These are phyloP conservation scores for Nasalis larvatus DNA, from an alignment of 2,113 vertebrate genomes.

Conservation along the genomic window DNA sequence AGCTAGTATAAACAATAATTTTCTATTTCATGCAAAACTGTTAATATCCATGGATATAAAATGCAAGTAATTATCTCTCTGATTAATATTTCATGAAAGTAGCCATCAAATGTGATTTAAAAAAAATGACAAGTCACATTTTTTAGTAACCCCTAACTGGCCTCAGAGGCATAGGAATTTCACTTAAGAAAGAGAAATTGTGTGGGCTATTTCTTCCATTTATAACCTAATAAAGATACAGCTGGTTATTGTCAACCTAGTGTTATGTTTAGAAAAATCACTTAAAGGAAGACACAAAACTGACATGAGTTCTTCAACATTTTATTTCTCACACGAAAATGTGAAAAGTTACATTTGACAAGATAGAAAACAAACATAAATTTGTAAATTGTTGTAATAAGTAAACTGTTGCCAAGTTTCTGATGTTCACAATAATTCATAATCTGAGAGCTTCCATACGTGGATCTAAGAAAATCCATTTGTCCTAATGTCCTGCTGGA, in stretches of 20 bases:
- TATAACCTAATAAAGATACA: neutral
- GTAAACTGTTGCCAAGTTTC: conserved; percentile 7
- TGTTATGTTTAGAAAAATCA: neutral
- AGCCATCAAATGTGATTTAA: fast-evolving
- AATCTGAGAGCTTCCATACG: neutral
- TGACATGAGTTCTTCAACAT: conserved; percentile 22
- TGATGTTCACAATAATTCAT: conserved; percentile 33
- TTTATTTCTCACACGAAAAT: conserved; percentile 44
- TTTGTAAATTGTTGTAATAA: neutral
- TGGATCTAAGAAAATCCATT: neutral
- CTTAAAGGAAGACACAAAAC: conserved; percentile 6
- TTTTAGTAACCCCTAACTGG: neutral
- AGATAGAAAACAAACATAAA: conserved; percentile 4
- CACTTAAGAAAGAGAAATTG: neutral
- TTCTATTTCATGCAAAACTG: neutral
- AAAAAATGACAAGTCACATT: neutral
- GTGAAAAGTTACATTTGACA: conserved; percentile 30
- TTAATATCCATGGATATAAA: neutral
- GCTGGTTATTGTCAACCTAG: neutral
- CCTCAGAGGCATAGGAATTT: neutral
- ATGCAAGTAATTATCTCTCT: conserved; percentile 1
- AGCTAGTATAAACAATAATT: neutral
- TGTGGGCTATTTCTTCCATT: neutral
- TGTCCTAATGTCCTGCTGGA: neutral
- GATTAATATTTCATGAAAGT: neutral